Evolutionary conservation across 2,888 invertebrate genomes (phyloP).

Genomic region (Baccha elongata): DNA sequence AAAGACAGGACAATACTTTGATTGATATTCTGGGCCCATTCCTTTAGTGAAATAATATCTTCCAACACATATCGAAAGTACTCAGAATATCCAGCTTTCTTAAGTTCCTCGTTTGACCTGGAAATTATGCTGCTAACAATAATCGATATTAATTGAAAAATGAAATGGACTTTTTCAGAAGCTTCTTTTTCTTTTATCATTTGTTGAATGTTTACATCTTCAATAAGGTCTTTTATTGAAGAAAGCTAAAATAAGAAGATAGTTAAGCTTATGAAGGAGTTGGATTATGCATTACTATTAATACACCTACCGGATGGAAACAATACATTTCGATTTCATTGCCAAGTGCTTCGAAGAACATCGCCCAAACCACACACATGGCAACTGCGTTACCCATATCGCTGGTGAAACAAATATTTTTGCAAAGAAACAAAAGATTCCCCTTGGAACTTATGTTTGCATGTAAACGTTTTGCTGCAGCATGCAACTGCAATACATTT

Average conservation of each 20-base stretch:
- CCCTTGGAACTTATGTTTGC: slow-evolving; percentile 68
- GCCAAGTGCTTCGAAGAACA: slow-evolving; percentile 74
- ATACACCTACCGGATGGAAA: slow-evolving; percentile 74
- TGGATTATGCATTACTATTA: background rate
- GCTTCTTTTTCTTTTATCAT: slow-evolving; percentile 74
- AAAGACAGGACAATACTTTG: slow-evolving; percentile 33
- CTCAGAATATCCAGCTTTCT: slow-evolving; percentile 75
- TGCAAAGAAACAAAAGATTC: slow-evolving; percentile 74
- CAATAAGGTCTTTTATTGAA: slow-evolving; percentile 73
- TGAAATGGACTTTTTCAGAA: slow-evolving; percentile 74
- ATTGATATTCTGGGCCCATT: slow-evolving; percentile 40
- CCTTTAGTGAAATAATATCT: slow-evolving; percentile 29
- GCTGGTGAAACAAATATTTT: slow-evolving; percentile 75
- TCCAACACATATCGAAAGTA: slow-evolving; percentile 73
- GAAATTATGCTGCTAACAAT: slow-evolving; percentile 75
- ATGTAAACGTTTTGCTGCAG: slow-evolving; percentile 75
- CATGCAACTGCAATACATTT: slow-evolving; percentile 72
- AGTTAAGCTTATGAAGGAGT: background rate
- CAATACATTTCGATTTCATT: slow-evolving; percentile 75
- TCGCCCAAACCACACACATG: slow-evolving; percentile 75
- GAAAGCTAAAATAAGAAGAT: slow-evolving; percentile 69
- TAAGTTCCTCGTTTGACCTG: slow-evolving; percentile 75
- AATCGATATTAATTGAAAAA: slow-evolving; percentile 75
- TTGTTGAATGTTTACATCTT: slow-evolving; percentile 73
- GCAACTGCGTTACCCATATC: slow-evolving; percentile 75